phyloP scores from a whole-genome alignment of 2,113 vertebrate species.

The Pelodiscus sinensis region DNA sequence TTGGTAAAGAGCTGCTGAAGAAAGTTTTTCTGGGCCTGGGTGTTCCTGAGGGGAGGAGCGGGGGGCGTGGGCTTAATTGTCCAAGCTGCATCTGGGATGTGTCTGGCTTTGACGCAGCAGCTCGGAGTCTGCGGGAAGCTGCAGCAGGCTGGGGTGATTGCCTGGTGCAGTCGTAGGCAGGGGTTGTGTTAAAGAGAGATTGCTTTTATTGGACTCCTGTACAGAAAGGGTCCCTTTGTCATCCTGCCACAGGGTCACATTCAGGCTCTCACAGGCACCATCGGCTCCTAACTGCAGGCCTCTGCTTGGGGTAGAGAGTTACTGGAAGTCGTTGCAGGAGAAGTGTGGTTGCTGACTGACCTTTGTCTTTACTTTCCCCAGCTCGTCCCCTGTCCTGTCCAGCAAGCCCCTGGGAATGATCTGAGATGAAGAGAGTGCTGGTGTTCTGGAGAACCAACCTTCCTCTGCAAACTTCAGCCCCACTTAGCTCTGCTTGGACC shows the following conservation, averaged over 20 bases:
- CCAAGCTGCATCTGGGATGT: not conserved
- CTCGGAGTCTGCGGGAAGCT: not conserved
- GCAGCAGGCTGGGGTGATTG: accelerated
- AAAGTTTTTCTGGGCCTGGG: not conserved
- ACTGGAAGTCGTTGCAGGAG: accelerated
- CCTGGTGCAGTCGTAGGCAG: accelerated
- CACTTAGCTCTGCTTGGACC: accelerated
- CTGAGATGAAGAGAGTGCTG: accelerated
- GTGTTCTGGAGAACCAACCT: not conserved
- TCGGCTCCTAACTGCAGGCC: not conserved
- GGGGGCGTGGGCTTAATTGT: not conserved
- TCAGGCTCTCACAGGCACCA: not conserved
- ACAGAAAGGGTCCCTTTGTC: not conserved
- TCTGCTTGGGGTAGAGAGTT: not conserved
- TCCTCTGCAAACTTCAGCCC: not conserved
- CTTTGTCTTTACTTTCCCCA: not conserved
- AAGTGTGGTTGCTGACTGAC: accelerated
- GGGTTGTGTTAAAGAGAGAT: not conserved
- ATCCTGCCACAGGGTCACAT: not conserved
- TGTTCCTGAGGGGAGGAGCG: not conserved
- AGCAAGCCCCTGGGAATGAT: not conserved
- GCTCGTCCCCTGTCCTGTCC: not conserved
- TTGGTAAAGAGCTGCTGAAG: not conserved
- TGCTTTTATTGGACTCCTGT: not conserved
- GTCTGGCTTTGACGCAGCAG: not conserved